Evolutionary conservation across 2,888 invertebrate genomes (phyloP).

Genomic region (Coelinius sp.): DNA sequence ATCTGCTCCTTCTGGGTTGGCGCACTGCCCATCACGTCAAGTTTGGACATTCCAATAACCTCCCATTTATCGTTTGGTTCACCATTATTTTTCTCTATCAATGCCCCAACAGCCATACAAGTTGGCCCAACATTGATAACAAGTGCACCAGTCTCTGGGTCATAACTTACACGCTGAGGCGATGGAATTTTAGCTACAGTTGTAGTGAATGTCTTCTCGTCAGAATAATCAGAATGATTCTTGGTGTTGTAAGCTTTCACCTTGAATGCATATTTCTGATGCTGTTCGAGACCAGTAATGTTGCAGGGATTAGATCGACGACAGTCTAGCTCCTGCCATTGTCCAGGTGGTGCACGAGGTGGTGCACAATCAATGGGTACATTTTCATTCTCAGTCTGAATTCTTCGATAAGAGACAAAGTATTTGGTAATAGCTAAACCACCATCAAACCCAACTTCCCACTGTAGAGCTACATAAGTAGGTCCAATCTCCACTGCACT

Average conservation of each 20-base stretch:
- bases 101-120: slow-evolving; percentile 83
- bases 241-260: slow-evolving; percentile 91
- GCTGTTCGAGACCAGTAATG: slow-evolving; percentile 87
- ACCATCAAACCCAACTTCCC: slow-evolving; percentile 94
- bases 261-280: slow-evolving; percentile 89
- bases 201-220: slow-evolving; percentile 85
- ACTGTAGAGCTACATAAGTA: slow-evolving; percentile 84
- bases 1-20: slow-evolving; percentile 81
- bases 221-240: slow-evolving; percentile 89
- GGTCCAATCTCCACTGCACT: slow-evolving; percentile 83
- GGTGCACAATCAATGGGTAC: slow-evolving; percentile 77
- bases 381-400: slow-evolving; percentile 76
- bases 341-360: slow-evolving; percentile 74
- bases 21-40: slow-evolving; percentile 80
- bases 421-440: slow-evolving; percentile 89
- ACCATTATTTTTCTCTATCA: slow-evolving; percentile 80
- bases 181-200: slow-evolving; percentile 87
- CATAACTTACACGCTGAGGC: slow-evolving; percentile 86
- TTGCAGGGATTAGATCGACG: slow-evolving; percentile 90
- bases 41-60: no score
- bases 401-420: slow-evolving; percentile 85
- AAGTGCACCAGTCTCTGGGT: slow-evolving; percentile 82
- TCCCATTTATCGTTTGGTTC: slow-evolving; percentile 76
- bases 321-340: slow-evolving; percentile 90
- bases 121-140: slow-evolving; percentile 87